Percentiles rank a stretch among this genome's conserved stretches.
Evolutionary conservation across 2,888 invertebrate genomes (phyloP).

Genomic region (Lasioglossum oenotherae): DNA sequence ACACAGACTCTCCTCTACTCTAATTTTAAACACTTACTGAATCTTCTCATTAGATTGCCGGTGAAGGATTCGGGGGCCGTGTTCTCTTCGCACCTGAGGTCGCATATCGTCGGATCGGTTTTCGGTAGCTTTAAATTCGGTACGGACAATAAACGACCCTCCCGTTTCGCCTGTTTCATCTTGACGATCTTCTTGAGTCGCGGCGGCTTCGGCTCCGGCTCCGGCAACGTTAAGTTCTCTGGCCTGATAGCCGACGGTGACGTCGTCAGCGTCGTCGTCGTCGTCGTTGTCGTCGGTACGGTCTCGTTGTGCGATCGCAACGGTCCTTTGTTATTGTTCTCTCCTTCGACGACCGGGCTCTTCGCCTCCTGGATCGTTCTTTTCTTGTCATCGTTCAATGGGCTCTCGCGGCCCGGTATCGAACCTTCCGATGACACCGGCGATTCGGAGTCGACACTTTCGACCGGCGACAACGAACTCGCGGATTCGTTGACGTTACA

Average conservation of each 20-base stretch:
- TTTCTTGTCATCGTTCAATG: conserved; percentile 52
- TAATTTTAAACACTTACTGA: conserved; percentile 91
- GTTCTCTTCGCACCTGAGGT: conserved; percentile 86
- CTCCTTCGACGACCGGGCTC: conserved; percentile 59
- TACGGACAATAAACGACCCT: conserved; percentile 90
- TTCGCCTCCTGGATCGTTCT: conserved; percentile 47
- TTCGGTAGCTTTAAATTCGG: conserved; percentile 90
- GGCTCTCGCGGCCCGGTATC: conserved; percentile 55
- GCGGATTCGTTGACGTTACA: conserved; percentile 74
- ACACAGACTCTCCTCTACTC: conserved; percentile 76
- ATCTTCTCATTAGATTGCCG: conserved; percentile 92
- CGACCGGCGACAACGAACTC: conserved; percentile 77
- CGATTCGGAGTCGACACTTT: conserved; percentile 79
- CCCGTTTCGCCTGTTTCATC: conserved; percentile 85
- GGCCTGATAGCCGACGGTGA: conserved; percentile 63
- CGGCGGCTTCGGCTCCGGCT: conserved; percentile 70
- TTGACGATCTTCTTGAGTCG: conserved; percentile 74
- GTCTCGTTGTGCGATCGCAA: conserved; percentile 30
- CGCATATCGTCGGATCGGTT: conserved; percentile 84
- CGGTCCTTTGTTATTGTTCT: conserved; percentile 8
- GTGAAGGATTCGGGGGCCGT: conserved; percentile 86
- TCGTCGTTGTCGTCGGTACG: neutral
- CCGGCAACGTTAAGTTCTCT: conserved; percentile 71
- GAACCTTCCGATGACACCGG: conserved; percentile 84
- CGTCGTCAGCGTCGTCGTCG: neutral